Percentiles rank a stretch among this genome's conserved stretches.
Conservation (phyloP, 2,888 invertebrate genomes). For the Cryptocephalus primarius region DNA sequence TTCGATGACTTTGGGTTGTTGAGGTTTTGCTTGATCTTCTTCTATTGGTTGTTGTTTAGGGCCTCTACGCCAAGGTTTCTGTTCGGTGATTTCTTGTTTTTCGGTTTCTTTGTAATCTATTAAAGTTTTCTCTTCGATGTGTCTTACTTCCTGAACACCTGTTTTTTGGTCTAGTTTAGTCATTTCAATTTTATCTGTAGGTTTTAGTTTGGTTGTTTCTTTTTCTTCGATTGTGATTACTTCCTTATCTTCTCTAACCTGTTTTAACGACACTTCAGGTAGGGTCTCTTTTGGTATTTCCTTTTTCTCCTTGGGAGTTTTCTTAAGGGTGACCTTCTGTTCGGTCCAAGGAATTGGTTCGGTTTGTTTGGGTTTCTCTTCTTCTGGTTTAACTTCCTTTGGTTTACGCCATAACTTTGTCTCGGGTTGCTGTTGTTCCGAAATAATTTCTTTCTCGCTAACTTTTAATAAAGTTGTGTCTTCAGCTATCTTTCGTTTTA, state of each 20-base stretch:
- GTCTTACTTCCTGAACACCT: neutral
- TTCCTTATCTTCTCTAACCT: neutral
- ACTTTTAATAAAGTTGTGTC: slow-evolving; percentile 3
- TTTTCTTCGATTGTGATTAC: slow-evolving; percentile 25
- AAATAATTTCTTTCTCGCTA: slow-evolving; percentile 27
- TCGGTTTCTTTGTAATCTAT: neutral
- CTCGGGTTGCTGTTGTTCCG: slow-evolving; percentile 9
- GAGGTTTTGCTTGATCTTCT: slow-evolving; percentile 21
- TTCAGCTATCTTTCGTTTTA: slow-evolving; percentile 9
- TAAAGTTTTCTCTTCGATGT: slow-evolving; percentile 1
- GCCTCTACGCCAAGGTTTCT: slow-evolving; percentile 25
- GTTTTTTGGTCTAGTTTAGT: no score
- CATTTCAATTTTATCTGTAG: neutral
- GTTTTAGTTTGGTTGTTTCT: slow-evolving; percentile 22
- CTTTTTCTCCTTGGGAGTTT: slow-evolving; percentile 30
- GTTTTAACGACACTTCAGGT: slow-evolving; percentile 18
- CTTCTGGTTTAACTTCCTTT: slow-evolving; percentile 9
- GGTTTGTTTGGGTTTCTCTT: slow-evolving; percentile 17
- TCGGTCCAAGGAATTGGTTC: slow-evolving; percentile 47
- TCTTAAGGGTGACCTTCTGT: slow-evolving; percentile 45
- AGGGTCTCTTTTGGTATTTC: slow-evolving; percentile 25
- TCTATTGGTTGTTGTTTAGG: slow-evolving; percentile 34
- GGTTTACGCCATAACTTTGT: slow-evolving; percentile 21
- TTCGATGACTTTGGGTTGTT: slow-evolving; percentile 24
- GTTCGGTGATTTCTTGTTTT: neutral